Base-by-base conservation (phyloP, 2,797 vertebrate genomes). In the Molossus alvarezi region DNA sequence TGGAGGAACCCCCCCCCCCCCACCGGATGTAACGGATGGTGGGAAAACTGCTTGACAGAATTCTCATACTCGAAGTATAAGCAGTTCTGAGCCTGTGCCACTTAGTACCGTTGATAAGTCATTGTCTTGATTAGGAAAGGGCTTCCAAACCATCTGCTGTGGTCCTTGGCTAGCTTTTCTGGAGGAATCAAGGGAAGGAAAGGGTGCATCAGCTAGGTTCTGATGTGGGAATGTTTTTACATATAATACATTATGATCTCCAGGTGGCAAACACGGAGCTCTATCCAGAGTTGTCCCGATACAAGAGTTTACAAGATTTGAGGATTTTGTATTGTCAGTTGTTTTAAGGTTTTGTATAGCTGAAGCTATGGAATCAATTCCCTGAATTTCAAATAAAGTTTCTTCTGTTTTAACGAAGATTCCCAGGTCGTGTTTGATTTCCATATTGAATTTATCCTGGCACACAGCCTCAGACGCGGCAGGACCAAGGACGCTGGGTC, bases 31-130 rank as follows among this genome's bases (percentile, higher is more conserved):
- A 98, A 97, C 97, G 95, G 99, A 99, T 98, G 98, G 98, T 97
- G 99, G 99, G 98, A 99, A 99, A 98, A 99, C 98, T 96, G 99
- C 98, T 73, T 99, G 98, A 99, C 99, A 99, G 99, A 99, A 99
- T 98, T 99, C 99, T 98, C 99, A 99, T 98, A 98, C 96, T 97
- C 97, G 98, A 98, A 98, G 96, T 97, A 98, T 98, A 98, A 98
- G 98, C 98, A 98, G 98, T 97, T 98, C 98, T 97, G 98, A 98
- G 93, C 98, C 99, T 98, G 98, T 97, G 98, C 97, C 98, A 97
- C 97, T 97, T 93, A 97, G 98, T 98, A 97, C 97, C 97, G 97
- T 91, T 94, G 97, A 92, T 94, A 98, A 98, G 96, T 98, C 98
- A 95, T 98, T 98, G 96, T 98, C 98, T 98, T 53, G 97, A 97